Conservation (phyloP, 2,888 invertebrate genomes). For the Phalangium opilio region DNA sequence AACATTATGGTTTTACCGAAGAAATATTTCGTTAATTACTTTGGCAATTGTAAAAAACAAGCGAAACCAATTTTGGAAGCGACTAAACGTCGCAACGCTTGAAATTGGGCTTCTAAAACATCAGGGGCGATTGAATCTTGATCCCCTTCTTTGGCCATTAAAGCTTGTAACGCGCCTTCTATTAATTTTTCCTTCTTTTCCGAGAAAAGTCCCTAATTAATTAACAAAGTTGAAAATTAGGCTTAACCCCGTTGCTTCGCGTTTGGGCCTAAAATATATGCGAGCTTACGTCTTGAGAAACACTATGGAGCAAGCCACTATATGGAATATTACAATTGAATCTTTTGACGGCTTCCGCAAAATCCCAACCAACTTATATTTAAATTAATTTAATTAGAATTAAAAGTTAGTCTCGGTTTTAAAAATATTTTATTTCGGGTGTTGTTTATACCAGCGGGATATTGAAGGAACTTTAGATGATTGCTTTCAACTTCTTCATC, state of each 20-base stretch:
- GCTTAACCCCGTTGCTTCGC: background rate
- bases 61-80: slow-evolving; percentile 97
- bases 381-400: background rate
- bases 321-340: slow-evolving; percentile 97
- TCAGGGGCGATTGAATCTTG: slow-evolving; percentile 41
- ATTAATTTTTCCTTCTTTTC: slow-evolving; percentile 84
- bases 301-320: slow-evolving; percentile 88
- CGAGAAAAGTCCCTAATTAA: slow-evolving; percentile 8
- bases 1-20: too few species aligned
- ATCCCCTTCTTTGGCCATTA: slow-evolving; percentile 54
- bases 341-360: slow-evolving; percentile 69
- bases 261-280: background rate
- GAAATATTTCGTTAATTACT: slow-evolving; percentile 43
- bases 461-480: slow-evolving; percentile 62
- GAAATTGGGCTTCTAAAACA: slow-evolving; percentile 87
- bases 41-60: slow-evolving; percentile 75
- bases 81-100: slow-evolving; percentile 75
- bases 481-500: slow-evolving; percentile 92
- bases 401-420: background rate
- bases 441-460: slow-evolving; percentile 44
- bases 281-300: slow-evolving; percentile 77
- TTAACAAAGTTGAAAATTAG: background rate
- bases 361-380: slow-evolving; percentile 39
- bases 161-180: slow-evolving; percentile 66
- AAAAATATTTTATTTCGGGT: too few species aligned